These are phyloP conservation scores for Trematomus bernacchii DNA, from an alignment of 2,797 vertebrate species.

Conservation along the genomic window DNA sequence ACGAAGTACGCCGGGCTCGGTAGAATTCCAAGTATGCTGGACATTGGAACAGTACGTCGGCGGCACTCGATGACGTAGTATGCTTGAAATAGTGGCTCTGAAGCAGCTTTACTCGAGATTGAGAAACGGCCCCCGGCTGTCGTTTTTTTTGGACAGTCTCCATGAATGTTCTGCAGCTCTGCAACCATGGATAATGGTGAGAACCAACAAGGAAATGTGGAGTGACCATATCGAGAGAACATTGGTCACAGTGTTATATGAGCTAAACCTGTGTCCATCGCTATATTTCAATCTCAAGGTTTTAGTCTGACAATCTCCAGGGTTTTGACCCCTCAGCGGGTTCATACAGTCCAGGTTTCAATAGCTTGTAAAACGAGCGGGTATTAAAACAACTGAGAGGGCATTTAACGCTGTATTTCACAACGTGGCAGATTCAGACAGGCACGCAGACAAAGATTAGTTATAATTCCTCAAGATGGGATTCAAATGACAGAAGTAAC, in stretches of 20 bases:
- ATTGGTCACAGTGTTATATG: neutral
- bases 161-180: neutral
- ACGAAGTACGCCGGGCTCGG: too few relatives aligned
- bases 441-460: conserved; percentile 11
- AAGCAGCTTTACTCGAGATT: too few relatives aligned
- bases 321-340: neutral
- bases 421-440: conserved; percentile 3
- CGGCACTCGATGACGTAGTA: too few relatives aligned
- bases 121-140: too few relatives aligned
- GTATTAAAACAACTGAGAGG: neutral
- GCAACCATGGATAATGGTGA: neutral
- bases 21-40: too few relatives aligned
- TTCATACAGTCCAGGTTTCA: neutral
- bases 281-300: neutral
- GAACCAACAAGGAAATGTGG: neutral
- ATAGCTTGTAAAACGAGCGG: neutral
- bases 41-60: too few relatives aligned
- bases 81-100: too few relatives aligned
- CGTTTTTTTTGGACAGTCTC: neutral
- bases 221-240: neutral
- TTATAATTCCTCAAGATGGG: conserved; percentile 3
- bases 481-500: conserved; percentile 19
- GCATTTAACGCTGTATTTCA: neutral
- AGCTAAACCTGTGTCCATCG: neutral
- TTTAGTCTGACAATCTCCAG: neutral